phyloP scores from a whole-genome alignment of 2,113 vertebrate species.

The Rhipidura dahli region DNA sequence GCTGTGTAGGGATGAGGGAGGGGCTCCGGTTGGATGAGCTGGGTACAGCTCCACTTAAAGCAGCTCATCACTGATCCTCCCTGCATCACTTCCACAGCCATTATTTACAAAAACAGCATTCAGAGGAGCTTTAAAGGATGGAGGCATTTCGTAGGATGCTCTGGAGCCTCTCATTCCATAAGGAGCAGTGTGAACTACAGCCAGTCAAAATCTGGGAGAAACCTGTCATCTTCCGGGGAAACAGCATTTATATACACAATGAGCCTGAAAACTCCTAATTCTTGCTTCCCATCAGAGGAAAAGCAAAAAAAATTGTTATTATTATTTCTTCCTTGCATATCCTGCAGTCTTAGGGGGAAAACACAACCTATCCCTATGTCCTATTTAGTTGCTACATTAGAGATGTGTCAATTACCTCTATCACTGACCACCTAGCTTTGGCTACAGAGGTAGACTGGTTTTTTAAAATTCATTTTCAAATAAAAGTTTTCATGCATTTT shows the following conservation, averaged over 20 bases:
- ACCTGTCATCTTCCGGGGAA: neutral
- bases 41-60: neutral
- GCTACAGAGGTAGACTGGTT: neutral
- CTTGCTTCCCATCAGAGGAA: neutral
- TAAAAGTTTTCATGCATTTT: neutral
- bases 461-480: neutral
- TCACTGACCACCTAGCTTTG: neutral
- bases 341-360: neutral
- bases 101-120: neutral
- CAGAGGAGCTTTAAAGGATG: neutral
- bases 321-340: neutral
- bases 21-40: neutral
- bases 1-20: accelerated
- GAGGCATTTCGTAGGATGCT: neutral
- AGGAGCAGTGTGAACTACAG: neutral
- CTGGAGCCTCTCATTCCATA: neutral
- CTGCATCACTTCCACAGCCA: neutral
- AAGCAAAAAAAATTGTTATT: neutral
- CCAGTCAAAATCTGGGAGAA: neutral
- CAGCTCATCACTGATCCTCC: neutral
- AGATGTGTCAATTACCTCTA: neutral
- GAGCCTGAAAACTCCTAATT: neutral
- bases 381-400: neutral
- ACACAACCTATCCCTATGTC: neutral
- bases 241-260: neutral